Conservation (phyloP, 2,888 invertebrate species). For the Calephelis perditalis region DNA sequence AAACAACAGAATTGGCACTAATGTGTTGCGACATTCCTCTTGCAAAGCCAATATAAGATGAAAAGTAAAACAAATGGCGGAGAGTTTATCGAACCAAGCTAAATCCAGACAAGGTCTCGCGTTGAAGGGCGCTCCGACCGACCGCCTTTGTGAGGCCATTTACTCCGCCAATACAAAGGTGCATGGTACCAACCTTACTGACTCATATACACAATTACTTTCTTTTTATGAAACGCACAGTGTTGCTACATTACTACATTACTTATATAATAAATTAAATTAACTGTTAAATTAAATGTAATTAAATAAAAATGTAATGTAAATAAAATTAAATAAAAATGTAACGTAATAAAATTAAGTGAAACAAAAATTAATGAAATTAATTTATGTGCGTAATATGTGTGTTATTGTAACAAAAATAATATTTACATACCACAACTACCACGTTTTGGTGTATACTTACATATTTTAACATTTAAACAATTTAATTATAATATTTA, state of each 20-base stretch:
- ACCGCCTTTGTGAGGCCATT: conserved; percentile 65
- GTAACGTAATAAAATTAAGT: too few species aligned
- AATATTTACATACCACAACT: too few species aligned
- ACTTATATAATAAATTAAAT: too few species aligned
- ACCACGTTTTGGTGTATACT: too few species aligned
- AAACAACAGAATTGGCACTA: neutral
- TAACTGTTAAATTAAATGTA: too few species aligned
- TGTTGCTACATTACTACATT: conserved; percentile 4
- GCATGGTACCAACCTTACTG: conserved; percentile 48
- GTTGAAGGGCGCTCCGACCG: conserved; percentile 71
- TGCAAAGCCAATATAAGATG: conserved; percentile 52
- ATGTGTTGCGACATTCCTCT: conserved; percentile 36
- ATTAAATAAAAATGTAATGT: too few species aligned
- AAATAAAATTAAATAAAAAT: too few species aligned
- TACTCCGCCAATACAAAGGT: conserved; percentile 71
- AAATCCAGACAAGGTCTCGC: conserved; percentile 74
- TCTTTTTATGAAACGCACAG: conserved; percentile 23
- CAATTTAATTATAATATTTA: too few species aligned
- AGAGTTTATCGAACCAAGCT: conserved; percentile 71
- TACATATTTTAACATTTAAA: too few species aligned
- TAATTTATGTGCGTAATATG: too few species aligned
- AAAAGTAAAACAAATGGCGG: conserved; percentile 61
- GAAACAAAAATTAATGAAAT: too few species aligned
- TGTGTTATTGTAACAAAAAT: too few species aligned
- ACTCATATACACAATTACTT: conserved; percentile 46